These are phyloP conservation scores for Oegoconia quadripuncta DNA, from an alignment of 2,888 invertebrate genomes.

Conservation along the genomic window DNA sequence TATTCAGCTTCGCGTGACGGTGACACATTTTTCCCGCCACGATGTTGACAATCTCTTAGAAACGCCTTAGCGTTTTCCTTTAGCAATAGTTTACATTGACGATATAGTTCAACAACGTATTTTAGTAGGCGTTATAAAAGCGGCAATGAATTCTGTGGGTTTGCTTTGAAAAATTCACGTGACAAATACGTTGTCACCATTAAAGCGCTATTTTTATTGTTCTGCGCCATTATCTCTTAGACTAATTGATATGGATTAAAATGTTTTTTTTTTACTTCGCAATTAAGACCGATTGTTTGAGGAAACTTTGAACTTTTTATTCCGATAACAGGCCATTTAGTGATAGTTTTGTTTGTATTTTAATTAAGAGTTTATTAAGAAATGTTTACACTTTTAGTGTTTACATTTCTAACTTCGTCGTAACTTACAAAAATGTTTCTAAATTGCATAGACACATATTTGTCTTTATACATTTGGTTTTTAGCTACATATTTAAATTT, in stretches of 20 bases:
- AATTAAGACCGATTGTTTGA: conserved; percentile 26
- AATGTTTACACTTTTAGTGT: no score
- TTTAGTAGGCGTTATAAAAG: conserved; percentile 25
- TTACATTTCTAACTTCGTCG: neutral
- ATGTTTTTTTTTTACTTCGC: conserved; percentile 24
- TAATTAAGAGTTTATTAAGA: no score
- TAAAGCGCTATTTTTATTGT: conserved; percentile 42
- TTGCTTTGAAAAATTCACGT: conserved; percentile 8
- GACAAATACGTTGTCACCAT: conserved; percentile 29
- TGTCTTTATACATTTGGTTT: no score
- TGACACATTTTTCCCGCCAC: conserved; percentile 25
- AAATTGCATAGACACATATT: no score
- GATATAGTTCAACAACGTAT: conserved; percentile 25
- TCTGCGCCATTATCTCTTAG: conserved; percentile 47
- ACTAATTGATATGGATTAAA: conserved; percentile 57
- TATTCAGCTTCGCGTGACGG: conserved; percentile 29
- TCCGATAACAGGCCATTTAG: neutral
- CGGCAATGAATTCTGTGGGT: conserved; percentile 21
- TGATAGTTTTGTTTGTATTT: conserved; percentile 3
- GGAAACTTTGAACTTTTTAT: conserved; percentile 15
- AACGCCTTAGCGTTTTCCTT: conserved; percentile 28
- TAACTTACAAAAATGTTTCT: no score
- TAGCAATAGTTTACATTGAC: conserved; percentile 34
- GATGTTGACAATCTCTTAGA: conserved; percentile 26
- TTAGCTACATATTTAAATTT: no score